Evolutionary conservation across 2,113 vertebrate genomes (phyloP), one percentile per base, ranked within the genome.

Genomic region (Phylloscopus whistleri): DNA sequence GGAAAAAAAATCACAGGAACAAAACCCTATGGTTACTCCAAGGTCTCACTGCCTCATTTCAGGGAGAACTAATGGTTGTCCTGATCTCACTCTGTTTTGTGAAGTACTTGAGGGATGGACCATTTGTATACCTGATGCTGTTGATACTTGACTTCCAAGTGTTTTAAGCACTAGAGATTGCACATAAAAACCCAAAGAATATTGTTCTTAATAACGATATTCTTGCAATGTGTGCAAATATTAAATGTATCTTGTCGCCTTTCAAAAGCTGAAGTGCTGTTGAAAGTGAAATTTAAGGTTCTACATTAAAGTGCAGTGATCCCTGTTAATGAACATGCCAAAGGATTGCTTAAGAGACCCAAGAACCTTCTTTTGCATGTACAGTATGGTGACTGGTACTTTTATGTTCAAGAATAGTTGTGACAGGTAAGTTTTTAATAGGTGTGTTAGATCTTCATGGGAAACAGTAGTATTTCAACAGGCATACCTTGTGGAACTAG

Each of bases 141-240:
- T 67, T 74, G 43, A 4, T 51, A 41, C 1, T 64, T 87, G 13
- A 56, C 58, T 76, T 8, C 4, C 14, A 5, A 67, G 4, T 44
- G 4, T 39, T 88, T 41, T 0, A 37, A 79, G 60, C 3, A 2
- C 28, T n/a, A 27, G 39, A 31, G 82, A 77, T 39, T 83, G 99
- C 99, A 98, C 98, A 98, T 97, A 97, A 98, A 98, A 97, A 99
- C 98, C 98, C 98, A 98, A 99, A 98, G 98, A 89, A 96, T 96
- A 77, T 94, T 86, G 91, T 96, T 97, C 63, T 60, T 37, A 3
- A 56, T 96, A 98, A 96, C 83, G 64, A 97, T 78, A 95, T 97
- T 98, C 97, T 97, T 98, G 97, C 98, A 95, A 84, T 97, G 92
- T 96, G 98, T 98, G 99, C 99, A 59, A 9, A 99, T 91, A 99